Conservation (phyloP, 2,797 vertebrate species). For the Danio aesculapii region DNA sequence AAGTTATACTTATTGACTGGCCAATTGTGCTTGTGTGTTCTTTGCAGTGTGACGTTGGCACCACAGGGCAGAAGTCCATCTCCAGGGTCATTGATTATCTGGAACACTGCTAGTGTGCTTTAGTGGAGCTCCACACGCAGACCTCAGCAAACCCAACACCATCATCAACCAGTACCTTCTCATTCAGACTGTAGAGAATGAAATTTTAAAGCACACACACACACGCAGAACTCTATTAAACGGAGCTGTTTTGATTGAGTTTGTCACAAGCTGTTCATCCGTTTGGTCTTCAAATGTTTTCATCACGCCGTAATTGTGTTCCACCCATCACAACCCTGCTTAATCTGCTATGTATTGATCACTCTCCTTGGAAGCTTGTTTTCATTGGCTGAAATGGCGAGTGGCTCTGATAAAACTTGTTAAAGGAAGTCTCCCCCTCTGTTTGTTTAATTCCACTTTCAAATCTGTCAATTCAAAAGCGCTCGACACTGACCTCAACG, state of each 20-base stretch:
- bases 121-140: slow-evolving; percentile 37
- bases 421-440: slow-evolving; percentile 4
- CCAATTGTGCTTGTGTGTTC: background rate
- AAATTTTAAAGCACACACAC: slow-evolving; percentile 15
- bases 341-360: background rate
- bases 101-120: slow-evolving; percentile 92
- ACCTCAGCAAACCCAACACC: slow-evolving; percentile 16
- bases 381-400: slow-evolving; percentile 17
- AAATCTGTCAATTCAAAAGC: slow-evolving; percentile 15
- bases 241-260: slow-evolving; percentile 16
- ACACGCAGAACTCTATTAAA: background rate
- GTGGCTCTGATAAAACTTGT: slow-evolving; percentile 31
- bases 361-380: slow-evolving; percentile 5
- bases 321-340: slow-evolving; percentile 3
- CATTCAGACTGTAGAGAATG: slow-evolving; percentile 10
- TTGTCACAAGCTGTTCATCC: slow-evolving; percentile 5
- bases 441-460: slow-evolving; percentile 7
- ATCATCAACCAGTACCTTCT: slow-evolving; percentile 2
- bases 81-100: slow-evolving; percentile 98
- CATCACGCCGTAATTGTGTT: background rate
- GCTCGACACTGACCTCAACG: slow-evolving; percentile 16
- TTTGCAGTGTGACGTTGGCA: slow-evolving; percentile 93
- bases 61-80: slow-evolving; percentile 97
- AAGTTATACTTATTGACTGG: background rate
- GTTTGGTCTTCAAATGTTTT: background rate